These are phyloP conservation scores for Pristionchus entomophagus DNA, from an alignment of 2,888 invertebrate species.

Conservation along the genomic window DNA sequence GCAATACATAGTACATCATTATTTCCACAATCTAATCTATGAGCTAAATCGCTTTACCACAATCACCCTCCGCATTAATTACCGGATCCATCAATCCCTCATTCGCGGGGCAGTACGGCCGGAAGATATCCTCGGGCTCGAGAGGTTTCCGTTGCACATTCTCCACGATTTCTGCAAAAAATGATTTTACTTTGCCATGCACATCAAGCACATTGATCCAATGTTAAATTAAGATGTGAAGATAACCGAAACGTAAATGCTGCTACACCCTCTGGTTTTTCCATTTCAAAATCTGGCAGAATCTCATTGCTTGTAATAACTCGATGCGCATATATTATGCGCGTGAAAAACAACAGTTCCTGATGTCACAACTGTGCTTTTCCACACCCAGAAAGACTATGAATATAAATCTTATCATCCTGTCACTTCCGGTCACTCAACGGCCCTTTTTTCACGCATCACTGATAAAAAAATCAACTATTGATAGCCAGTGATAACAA, in stretches of 20 bases:
- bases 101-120: slow-evolving; percentile 81
- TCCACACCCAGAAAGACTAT: not conserved
- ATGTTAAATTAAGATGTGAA: too few relatives aligned
- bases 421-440: not conserved
- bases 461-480: not conserved
- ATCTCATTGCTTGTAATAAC: too few relatives aligned
- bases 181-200: not conserved
- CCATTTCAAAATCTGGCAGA: too few relatives aligned
- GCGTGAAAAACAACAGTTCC: not conserved
- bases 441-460: not conserved
- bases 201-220: too few relatives aligned
- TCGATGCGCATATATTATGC: too few relatives aligned
- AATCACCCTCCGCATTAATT: not conserved
- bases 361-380: not conserved
- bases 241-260: too few relatives aligned
- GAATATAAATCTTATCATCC: not conserved
- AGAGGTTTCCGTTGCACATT: slow-evolving; percentile 63
- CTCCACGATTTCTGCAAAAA: slow-evolving; percentile 67
- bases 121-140: slow-evolving; percentile 81
- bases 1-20: too few relatives aligned
- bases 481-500: not conserved
- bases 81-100: slow-evolving; percentile 48
- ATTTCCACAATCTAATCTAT: too few relatives aligned
- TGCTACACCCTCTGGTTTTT: too few relatives aligned
- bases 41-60: too few relatives aligned